These are phyloP conservation scores for Oncorhynchus gorbuscha DNA, from an alignment of 2,113 vertebrate species.

Conservation along the genomic window DNA sequence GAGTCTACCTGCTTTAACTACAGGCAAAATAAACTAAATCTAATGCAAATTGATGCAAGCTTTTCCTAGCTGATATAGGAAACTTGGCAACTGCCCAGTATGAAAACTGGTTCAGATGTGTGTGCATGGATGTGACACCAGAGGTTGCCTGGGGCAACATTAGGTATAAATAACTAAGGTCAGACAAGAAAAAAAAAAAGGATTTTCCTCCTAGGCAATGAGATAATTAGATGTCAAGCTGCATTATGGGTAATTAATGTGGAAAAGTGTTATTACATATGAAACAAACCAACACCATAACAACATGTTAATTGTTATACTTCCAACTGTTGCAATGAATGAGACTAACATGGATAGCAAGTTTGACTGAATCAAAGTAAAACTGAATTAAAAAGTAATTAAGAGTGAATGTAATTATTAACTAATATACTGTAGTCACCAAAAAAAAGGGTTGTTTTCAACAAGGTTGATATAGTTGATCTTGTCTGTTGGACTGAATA, in stretches of 20 bases:
- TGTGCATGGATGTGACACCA: neutral
- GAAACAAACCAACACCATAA: neutral
- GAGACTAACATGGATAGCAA: neutral
- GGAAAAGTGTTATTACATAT: neutral
- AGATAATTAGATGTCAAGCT: neutral
- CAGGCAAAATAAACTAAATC: too few species aligned
- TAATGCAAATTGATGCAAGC: neutral
- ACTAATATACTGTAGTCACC: too few species aligned
- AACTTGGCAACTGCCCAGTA: neutral
- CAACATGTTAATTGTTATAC: neutral
- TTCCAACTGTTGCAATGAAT: neutral
- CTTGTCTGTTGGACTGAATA: too few species aligned
- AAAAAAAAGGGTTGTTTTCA: too few species aligned
- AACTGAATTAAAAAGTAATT: neutral
- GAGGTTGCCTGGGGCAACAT: neutral
- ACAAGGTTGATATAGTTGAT: too few species aligned
- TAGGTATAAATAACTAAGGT: neutral
- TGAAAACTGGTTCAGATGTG: neutral
- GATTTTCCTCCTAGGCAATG: neutral
- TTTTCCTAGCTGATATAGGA: neutral
- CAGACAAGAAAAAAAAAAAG: neutral
- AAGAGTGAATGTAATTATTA: too few species aligned
- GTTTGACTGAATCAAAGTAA: neutral
- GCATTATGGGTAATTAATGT: neutral
- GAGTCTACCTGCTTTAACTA: too few species aligned